A percentile compares a stretch with the other conserved stretches of the same genome.
phyloP scores from a whole-genome alignment of 2,797 vertebrate genomes.

The Chloroceryle inda region DNA sequence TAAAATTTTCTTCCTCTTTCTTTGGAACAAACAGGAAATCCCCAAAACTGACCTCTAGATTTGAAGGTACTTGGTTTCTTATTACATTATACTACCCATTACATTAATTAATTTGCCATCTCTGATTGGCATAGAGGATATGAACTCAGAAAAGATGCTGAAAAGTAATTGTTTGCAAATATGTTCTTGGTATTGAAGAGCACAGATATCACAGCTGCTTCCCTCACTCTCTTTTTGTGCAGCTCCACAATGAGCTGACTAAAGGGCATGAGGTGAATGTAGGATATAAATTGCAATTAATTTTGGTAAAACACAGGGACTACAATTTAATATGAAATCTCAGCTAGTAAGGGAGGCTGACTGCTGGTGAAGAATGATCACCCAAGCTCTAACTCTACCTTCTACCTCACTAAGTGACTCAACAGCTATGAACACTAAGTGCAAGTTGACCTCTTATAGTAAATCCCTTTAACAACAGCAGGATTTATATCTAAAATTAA shows the following conservation, averaged over 20 bases:
- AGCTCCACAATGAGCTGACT: slow-evolving; percentile 61
- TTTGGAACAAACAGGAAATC: background rate
- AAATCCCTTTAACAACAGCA: background rate
- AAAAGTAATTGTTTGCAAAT: slow-evolving; percentile 72
- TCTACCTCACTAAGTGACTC: slow-evolving; percentile 24
- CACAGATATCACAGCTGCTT: slow-evolving; percentile 76
- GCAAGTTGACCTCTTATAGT: background rate
- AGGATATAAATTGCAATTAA: slow-evolving; percentile 34
- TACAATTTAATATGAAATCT: slow-evolving; percentile 69
- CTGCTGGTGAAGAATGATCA: slow-evolving; percentile 57
- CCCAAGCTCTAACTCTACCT: slow-evolving; percentile 12
- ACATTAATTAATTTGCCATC: slow-evolving; percentile 64
- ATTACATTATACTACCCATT: background rate
- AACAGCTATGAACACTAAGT: background rate
- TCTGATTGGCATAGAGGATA: slow-evolving; percentile 29
- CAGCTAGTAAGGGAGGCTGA: slow-evolving; percentile 58
- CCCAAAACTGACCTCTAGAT: background rate
- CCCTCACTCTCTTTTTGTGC: slow-evolving; percentile 69
- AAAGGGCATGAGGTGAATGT: slow-evolving; percentile 70
- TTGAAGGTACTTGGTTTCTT: slow-evolving; percentile 9
- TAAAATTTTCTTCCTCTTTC: background rate
- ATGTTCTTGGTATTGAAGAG: slow-evolving; percentile 56
- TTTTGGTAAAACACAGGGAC: slow-evolving; percentile 57
- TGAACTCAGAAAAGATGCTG: slow-evolving; percentile 58
- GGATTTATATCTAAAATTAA: background rate